These are phyloP conservation scores for Sepiola atlantica DNA, from an alignment of 2,888 invertebrate species.

Conservation along the genomic window DNA sequence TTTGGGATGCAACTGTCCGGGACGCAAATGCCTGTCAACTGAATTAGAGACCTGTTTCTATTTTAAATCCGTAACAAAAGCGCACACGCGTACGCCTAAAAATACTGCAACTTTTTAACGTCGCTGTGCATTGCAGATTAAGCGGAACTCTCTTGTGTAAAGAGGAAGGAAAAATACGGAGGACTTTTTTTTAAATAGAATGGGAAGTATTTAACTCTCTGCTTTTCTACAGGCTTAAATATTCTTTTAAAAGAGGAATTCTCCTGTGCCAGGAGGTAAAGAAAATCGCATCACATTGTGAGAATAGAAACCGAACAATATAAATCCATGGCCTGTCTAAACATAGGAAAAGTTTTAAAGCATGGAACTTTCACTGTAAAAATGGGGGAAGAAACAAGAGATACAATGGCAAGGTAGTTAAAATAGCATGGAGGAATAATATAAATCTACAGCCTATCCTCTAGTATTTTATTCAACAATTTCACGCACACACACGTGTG, in stretches of 20 bases:
- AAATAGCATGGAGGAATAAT: not conserved
- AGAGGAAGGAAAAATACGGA: not conserved
- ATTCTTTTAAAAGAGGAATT: not conserved
- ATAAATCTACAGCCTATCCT: not conserved
- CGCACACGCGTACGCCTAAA: not conserved
- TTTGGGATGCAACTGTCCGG: no score
- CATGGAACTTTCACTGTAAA: not conserved
- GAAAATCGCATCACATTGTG: not conserved
- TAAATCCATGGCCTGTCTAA: not conserved
- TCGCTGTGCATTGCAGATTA: not conserved
- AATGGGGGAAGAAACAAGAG: not conserved
- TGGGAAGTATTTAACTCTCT: not conserved
- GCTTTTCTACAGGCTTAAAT: not conserved
- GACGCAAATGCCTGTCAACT: not conserved
- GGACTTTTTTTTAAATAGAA: not conserved
- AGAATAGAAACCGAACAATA: not conserved
- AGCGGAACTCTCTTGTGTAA: not conserved
- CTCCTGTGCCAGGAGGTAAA: not conserved
- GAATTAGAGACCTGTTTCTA: not conserved
- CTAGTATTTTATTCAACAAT: not conserved
- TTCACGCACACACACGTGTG: no score
- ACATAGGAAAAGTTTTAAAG: not conserved
- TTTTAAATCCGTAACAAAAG: not conserved
- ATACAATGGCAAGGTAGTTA: not conserved
- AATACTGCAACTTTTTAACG: not conserved